Conservation (phyloP, 2,797 vertebrate genomes). For the Danio aesculapii region DNA sequence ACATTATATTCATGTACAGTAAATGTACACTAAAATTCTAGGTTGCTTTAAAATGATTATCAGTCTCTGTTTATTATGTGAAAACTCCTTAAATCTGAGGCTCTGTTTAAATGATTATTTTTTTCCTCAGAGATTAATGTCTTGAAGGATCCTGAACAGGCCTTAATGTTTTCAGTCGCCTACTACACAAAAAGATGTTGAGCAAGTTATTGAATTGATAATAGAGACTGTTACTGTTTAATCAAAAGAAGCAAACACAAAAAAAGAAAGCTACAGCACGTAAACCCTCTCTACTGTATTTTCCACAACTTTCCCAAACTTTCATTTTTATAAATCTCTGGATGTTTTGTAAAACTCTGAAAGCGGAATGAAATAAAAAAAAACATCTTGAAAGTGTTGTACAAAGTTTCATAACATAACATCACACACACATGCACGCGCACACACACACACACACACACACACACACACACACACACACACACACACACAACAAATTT, state of each 20-base stretch:
- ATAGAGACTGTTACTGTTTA: constrained; percentile 4
- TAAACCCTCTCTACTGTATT: background rate
- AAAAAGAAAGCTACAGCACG: background rate
- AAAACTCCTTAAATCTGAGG: background rate
- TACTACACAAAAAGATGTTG: constrained; percentile 2
- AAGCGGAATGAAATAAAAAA: background rate
- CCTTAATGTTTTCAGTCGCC: background rate
- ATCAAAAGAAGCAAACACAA: background rate
- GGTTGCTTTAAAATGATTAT: background rate
- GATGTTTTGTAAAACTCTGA: background rate
- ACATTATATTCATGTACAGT: too few relatives aligned
- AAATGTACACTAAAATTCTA: background rate
- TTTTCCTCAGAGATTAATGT: background rate
- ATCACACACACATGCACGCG: too few relatives aligned
- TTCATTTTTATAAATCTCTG: background rate
- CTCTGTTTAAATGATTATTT: background rate
- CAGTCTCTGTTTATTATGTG: background rate
- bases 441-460: too few relatives aligned
- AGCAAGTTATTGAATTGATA: constrained; percentile 12
- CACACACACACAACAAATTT: background rate
- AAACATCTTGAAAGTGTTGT: background rate
- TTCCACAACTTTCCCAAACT: constrained; percentile 1
- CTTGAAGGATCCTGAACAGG: background rate
- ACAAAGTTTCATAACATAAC: constrained; percentile 11
- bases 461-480: too few relatives aligned